Conservation (phyloP, 1,140 invertebrate genomes). For the Micrasema minimum region DNA sequence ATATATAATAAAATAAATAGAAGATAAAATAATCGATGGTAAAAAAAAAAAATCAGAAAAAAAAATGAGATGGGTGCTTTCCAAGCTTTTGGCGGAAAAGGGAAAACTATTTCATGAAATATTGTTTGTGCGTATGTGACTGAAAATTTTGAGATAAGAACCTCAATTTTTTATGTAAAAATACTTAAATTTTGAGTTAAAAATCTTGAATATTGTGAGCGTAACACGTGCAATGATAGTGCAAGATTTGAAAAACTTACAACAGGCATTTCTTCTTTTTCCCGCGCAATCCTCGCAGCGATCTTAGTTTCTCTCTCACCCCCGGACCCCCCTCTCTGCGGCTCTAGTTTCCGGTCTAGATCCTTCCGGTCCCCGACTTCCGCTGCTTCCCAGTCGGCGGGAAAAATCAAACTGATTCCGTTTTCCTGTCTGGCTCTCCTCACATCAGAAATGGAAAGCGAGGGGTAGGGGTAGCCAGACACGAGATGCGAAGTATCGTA, state of each 20-base stretch:
- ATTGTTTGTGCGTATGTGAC: no score
- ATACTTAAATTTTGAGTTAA: no score
- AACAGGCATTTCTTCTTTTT: constrained; percentile 22
- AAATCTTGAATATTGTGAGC: no score
- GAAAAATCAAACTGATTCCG: constrained; percentile 50
- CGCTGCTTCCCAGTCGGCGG: constrained; percentile 42
- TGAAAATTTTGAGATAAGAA: no score
- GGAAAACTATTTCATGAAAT: no score
- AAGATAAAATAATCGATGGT: no score
- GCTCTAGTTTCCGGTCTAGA: neutral
- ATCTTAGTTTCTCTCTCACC: constrained; percentile 13
- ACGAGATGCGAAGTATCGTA: constrained; percentile 31
- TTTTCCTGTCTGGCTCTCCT: constrained; percentile 19
- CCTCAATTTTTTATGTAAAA: no score
- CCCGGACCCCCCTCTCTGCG: constrained; percentile 17
- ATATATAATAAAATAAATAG: no score
- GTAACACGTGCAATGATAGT: neutral
- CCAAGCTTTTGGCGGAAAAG: no score
- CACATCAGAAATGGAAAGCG: constrained; percentile 13
- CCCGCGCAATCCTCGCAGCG: constrained; percentile 3
- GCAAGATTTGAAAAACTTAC: constrained; percentile 20
- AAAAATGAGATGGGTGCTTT: no score
- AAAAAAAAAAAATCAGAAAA: no score
- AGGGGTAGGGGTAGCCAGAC: constrained; percentile 14
- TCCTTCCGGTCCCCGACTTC: constrained; percentile 31